Evolutionary conservation across 2,113 vertebrate genomes (phyloP), one percentile per base, ranked within the genome.

Genomic region (Sisor rabdophorus): DNA sequence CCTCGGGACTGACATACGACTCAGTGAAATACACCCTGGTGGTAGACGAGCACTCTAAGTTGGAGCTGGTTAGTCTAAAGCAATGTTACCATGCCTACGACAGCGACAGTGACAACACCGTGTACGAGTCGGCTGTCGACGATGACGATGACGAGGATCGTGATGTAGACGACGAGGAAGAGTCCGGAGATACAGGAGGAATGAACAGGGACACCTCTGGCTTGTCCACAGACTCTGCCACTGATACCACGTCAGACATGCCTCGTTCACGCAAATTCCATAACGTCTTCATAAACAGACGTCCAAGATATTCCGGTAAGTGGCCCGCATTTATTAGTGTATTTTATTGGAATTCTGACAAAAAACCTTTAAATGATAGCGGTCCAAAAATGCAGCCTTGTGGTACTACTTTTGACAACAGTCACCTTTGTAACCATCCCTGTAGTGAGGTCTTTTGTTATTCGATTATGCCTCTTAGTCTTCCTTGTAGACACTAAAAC

Each of bases 231-330:
- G 92, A 92, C 30, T 93, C 91, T 0, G 93, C 94, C 0, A 92
- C 93, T 0, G 94, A 94, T 79, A 93, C 93, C 0, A 85, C 87
- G 0, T 84, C 85, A 17, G 95, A 95, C 82, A 90, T 93, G 52
- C 93, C 93, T 11, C 94, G 94, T 83, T 96, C 94, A 82, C 95
- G 93, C 88, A 99, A 98, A 87, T 98, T 99, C 88, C 93, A 95
- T 85, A 99, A 98, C 0, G 92, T 99, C 80, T 98, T 99, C 0
- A 91, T 93, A 83, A 95, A 94, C 85, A 93, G 91, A 89, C 95
- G 91, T 9, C 92, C 93, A 0, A 89, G 90, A 9, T 95, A 92
- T 67, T 92, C 92, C 75, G 94, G 94, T 94, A 53, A 92, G 93
- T 90, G 26, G 2, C 13, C 65, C 8, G 54, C 9, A 48, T 16